Percentiles rank a stretch among this genome's conserved stretches.
Evolutionary conservation across 1,140 invertebrate genomes (phyloP).

Genomic region (Plutomurus gul): DNA sequence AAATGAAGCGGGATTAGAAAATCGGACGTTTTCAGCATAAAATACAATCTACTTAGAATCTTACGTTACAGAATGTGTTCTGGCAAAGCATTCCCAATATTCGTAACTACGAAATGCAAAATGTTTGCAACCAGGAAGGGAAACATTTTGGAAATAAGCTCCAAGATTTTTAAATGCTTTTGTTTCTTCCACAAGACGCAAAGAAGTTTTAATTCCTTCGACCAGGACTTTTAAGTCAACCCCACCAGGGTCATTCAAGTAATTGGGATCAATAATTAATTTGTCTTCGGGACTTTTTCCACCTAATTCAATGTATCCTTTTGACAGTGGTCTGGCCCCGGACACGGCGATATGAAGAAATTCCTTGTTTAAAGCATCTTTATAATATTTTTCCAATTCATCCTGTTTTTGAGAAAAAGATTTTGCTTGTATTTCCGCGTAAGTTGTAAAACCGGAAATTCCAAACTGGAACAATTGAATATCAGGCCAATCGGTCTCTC

Average conservation of each 20-base stretch:
- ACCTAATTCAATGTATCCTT: background rate
- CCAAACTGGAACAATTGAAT: background rate
- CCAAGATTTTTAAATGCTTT: background rate
- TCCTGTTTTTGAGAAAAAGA: background rate
- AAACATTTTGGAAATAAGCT: background rate
- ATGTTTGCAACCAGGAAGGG: constrained; percentile 52
- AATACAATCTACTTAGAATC: too few species aligned
- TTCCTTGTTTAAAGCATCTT: background rate
- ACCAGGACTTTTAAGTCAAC: constrained; percentile 13
- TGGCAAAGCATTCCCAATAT: constrained; percentile 61
- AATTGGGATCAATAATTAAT: constrained; percentile 27
- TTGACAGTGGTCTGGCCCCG: background rate
- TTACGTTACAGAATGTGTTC: too few species aligned
- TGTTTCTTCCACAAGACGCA: background rate
- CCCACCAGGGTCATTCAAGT: background rate
- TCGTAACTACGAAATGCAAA: constrained; percentile 59
- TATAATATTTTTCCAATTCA: background rate
- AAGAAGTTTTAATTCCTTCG: background rate
- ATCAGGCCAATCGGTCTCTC: background rate
- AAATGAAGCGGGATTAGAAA: too few species aligned
- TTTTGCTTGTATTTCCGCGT: background rate
- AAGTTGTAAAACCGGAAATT: background rate
- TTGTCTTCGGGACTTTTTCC: background rate
- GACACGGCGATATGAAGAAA: background rate
- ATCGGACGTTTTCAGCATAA: too few species aligned